Percentiles rank a stretch among this genome's conserved stretches.
phyloP scores from a whole-genome alignment of 2,113 vertebrate species.

The Leptocoma aspasia region DNA sequence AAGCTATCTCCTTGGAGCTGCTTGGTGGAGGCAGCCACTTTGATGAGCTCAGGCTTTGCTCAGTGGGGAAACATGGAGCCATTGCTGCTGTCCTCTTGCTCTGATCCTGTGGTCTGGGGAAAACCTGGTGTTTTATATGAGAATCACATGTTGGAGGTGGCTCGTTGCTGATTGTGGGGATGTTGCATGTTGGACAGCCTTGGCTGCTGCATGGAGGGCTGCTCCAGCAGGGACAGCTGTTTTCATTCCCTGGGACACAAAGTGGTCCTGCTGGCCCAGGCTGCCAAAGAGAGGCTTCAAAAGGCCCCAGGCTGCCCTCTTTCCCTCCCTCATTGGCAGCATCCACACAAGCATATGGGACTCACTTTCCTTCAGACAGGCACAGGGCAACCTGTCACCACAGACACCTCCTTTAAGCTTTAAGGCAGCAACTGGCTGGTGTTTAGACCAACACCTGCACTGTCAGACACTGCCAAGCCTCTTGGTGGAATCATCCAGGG shows the following conservation, averaged over 20 bases:
- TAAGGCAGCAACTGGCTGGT: background rate
- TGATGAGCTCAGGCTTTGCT: background rate
- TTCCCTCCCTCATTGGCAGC: background rate
- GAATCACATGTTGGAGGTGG: background rate
- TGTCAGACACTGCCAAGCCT: background rate
- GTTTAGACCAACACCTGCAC: background rate
- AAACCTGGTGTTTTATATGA: background rate
- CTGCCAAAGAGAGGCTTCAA: background rate
- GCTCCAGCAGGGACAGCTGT: background rate
- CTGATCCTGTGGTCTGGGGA: background rate
- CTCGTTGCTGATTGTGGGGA: accelerated
- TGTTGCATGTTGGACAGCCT: background rate
- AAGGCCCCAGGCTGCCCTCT: background rate
- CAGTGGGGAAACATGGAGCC: background rate
- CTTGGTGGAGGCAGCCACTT: background rate
- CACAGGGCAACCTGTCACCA: background rate
- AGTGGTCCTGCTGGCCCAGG: accelerated
- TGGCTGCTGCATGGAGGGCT: background rate
- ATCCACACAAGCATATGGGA: background rate
- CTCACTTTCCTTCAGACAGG: background rate
- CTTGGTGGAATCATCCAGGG: background rate
- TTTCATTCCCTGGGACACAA: background rate
- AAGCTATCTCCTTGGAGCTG: background rate
- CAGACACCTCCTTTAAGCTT: background rate
- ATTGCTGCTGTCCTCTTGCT: background rate